These are phyloP conservation scores for Hippocampus zosterae DNA, from an alignment of 2,113 vertebrate genomes.

Conservation along the genomic window DNA sequence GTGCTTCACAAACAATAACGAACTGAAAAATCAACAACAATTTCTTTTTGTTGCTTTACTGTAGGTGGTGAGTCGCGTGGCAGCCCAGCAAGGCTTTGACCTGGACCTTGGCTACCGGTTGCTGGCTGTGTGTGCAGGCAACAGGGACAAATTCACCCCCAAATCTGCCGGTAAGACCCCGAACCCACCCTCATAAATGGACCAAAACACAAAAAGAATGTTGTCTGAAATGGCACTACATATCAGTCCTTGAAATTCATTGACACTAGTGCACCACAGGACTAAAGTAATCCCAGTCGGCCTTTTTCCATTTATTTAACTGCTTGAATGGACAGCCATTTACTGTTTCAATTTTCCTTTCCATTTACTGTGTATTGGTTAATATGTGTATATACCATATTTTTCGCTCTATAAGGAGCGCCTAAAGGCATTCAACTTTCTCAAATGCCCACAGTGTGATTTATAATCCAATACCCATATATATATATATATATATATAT, in stretches of 20 bases:
- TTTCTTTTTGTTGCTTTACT: neutral
- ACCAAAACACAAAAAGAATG: neutral
- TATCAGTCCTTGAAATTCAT: neutral
- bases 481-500: too few relatives aligned
- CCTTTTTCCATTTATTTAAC: neutral
- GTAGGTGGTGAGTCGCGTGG: conserved; percentile 97
- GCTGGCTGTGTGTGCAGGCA: conserved; percentile 95
- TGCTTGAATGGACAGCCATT: neutral
- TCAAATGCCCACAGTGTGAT: neutral
- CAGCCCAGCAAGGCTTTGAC: conserved; percentile 96
- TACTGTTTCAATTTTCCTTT: neutral
- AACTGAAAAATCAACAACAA: neutral
- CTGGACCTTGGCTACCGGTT: conserved; percentile 98
- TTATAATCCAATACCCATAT: too few relatives aligned
- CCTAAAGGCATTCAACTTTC: neutral
- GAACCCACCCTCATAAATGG: neutral
- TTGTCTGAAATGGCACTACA: neutral
- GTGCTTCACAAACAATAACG: neutral
- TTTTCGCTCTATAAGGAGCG: neutral
- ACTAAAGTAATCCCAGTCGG: neutral
- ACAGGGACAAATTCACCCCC: conserved; percentile 99
- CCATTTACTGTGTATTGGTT: neutral
- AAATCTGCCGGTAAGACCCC: conserved; percentile 94
- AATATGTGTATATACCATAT: neutral
- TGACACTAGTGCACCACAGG: neutral